These are phyloP conservation scores for Ophonus ardosiacus DNA, from an alignment of 2,888 invertebrate genomes.

Conservation along the genomic window DNA sequence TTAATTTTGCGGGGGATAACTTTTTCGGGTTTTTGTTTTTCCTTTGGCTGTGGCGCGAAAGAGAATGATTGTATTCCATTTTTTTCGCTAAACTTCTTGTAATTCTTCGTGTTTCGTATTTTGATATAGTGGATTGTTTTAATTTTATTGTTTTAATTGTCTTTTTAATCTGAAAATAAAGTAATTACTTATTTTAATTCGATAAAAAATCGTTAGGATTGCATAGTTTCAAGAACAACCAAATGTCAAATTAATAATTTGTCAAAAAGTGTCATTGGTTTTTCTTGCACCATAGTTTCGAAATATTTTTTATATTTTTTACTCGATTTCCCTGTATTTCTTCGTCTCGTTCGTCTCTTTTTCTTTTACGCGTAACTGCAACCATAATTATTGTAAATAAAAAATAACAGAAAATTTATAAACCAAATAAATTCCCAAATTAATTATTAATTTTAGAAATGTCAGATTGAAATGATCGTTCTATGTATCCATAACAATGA, in stretches of 20 bases:
- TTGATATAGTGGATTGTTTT: background rate
- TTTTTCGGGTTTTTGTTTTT: conserved; percentile 15
- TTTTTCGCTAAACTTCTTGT: conserved; percentile 40
- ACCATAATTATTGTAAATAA: conserved; percentile 5
- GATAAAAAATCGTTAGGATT: no score
- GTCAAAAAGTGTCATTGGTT: no score
- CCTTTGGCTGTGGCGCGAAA: background rate
- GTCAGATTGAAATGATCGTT: background rate
- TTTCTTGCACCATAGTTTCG: no score
- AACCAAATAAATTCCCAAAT: background rate
- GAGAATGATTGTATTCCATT: conserved; percentile 13
- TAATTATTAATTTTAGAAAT: background rate
- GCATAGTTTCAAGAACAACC: no score
- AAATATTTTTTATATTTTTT: background rate
- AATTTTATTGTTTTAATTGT: background rate
- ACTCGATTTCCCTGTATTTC: background rate
- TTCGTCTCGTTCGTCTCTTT: background rate
- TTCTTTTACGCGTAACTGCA: background rate
- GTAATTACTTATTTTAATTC: no score
- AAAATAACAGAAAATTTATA: background rate
- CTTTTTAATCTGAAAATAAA: conserved; percentile 10
- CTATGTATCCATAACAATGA: background rate
- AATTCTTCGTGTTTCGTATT: background rate
- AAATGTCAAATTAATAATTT: no score
- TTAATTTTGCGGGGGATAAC: background rate